phyloP scores from a whole-genome alignment of 2,888 invertebrate species.

The Meiosimyza decipiens region DNA sequence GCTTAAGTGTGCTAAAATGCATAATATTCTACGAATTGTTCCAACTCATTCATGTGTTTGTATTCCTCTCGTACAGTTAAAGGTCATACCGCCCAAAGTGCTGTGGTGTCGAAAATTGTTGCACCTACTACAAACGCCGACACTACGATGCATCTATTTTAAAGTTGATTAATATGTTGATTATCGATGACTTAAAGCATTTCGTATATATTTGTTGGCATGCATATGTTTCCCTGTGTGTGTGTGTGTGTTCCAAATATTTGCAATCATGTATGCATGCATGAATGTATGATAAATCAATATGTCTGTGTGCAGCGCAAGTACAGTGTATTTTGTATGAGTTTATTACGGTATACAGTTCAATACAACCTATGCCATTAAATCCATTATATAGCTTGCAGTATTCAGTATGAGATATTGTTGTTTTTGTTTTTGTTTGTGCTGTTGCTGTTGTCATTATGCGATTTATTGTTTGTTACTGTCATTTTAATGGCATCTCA shows the following conservation, averaged over 20 bases:
- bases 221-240: background rate
- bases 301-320: background rate
- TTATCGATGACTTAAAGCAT: background rate
- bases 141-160: background rate
- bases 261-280: background rate
- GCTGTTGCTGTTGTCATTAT: background rate
- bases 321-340: too few relatives aligned
- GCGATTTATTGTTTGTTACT: background rate
- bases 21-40: too few relatives aligned
- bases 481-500: slow-evolving; percentile 1
- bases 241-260: background rate
- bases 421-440: background rate
- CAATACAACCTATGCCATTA: too few relatives aligned
- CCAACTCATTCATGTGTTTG: too few relatives aligned
- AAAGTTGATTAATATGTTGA: background rate
- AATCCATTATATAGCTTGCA: background rate
- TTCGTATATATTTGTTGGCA: background rate
- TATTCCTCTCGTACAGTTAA: too few relatives aligned
- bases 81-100: too few relatives aligned
- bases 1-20: too few relatives aligned
- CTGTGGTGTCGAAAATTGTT: background rate
- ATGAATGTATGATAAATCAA: background rate
- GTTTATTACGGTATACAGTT: too few relatives aligned
- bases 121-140: background rate
- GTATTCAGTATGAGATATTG: background rate